Conservation (phyloP, 2,797 vertebrate species). For the Delichon dasypus region DNA sequence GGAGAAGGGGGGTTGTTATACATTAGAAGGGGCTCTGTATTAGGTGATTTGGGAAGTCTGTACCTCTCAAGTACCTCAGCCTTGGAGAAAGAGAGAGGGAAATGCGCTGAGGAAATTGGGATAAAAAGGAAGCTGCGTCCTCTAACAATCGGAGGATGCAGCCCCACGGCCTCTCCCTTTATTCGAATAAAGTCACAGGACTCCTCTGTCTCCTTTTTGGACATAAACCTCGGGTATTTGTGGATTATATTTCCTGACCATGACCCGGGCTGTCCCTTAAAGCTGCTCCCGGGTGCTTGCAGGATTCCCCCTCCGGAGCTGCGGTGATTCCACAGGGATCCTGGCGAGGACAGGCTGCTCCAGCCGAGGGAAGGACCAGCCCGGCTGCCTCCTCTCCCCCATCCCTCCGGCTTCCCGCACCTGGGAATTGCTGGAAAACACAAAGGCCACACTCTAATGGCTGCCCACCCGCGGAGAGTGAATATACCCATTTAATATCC, state of each 20-base stretch:
- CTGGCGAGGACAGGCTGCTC: neutral
- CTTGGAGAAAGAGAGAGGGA: neutral
- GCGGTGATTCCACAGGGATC: rapidly evolving
- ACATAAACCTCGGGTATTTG: neutral
- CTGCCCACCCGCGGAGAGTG: neutral
- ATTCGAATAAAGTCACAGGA: rapidly evolving
- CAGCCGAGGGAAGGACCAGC: neutral
- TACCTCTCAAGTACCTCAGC: neutral
- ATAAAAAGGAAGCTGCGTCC: neutral
- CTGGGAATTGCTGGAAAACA: neutral
- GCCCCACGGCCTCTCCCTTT: neutral
- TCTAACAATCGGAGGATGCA: rapidly evolving
- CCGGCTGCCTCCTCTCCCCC: neutral
- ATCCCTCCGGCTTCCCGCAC: neutral
- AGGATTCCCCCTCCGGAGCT: rapidly evolving
- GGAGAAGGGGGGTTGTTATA: neutral
- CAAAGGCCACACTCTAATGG: neutral
- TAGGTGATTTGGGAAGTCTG: neutral
- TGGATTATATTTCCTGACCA: too few relatives aligned
- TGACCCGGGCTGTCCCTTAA: neutral
- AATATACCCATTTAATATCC: neutral
- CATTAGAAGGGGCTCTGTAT: neutral
- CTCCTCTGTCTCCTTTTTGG: neutral
- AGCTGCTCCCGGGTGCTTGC: rapidly evolving
- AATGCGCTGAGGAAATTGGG: neutral